These are phyloP conservation scores for Pituophis catenifer DNA, from an alignment of 2,113 vertebrate genomes.

Conservation along the genomic window DNA sequence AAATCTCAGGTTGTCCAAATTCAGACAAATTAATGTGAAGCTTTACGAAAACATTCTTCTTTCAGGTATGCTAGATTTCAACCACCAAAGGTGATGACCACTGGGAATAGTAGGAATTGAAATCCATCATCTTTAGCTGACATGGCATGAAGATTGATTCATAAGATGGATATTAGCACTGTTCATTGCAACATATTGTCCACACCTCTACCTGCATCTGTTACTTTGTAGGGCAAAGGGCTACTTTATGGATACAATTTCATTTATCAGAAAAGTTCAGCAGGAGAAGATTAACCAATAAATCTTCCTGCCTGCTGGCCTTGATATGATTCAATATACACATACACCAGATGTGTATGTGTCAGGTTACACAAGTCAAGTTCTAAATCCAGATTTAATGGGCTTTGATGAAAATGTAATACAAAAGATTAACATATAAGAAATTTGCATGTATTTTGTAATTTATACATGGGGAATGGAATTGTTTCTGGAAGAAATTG, in stretches of 20 bases:
- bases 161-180: not conserved
- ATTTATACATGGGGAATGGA: not conserved
- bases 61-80: not conserved
- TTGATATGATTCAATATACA: not conserved
- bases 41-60: not conserved
- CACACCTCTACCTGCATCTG: not conserved
- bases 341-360: not conserved
- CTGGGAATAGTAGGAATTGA: not conserved
- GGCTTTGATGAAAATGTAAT: not conserved
- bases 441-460: not conserved
- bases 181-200: not conserved
- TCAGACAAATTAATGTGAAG: not conserved
- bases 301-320: not conserved
- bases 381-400: not conserved
- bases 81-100: not conserved
- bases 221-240: not conserved
- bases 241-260: not conserved
- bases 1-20: not conserved
- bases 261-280: not conserved
- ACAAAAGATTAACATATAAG: not conserved
- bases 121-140: not conserved
- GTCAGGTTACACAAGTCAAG: not conserved
- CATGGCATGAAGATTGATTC: not conserved
- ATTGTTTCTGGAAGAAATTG: constrained; percentile 9
- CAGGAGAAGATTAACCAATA: not conserved